phyloP scores from a whole-genome alignment of 2,113 vertebrate genomes.

The Carollia perspicillata region DNA sequence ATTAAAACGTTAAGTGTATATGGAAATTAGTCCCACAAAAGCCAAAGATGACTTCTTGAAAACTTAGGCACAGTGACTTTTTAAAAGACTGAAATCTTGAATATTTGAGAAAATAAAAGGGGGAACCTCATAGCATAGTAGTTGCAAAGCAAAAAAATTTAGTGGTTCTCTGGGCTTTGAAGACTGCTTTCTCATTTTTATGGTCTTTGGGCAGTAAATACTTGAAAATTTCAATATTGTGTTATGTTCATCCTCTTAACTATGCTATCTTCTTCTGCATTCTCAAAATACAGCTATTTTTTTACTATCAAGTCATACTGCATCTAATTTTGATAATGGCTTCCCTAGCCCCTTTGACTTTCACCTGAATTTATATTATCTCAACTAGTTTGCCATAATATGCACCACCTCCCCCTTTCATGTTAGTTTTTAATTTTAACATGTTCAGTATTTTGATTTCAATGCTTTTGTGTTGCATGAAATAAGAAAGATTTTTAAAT shows the following conservation, averaged over 20 bases:
- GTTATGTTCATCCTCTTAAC: slow-evolving; percentile 7
- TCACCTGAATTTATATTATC: slow-evolving; percentile 10
- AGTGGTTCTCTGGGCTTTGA: not conserved
- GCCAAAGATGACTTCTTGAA: slow-evolving; percentile 42
- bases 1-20: not conserved
- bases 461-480: slow-evolving; percentile 26
- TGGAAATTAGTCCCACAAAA: slow-evolving; percentile 7
- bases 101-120: slow-evolving; percentile 54
- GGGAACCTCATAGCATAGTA: not conserved
- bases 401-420: not conserved
- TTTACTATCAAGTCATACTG: slow-evolving; percentile 13
- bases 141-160: slow-evolving; percentile 27
- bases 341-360: slow-evolving; percentile 14
- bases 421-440: slow-evolving; percentile 40
- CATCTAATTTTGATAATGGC: slow-evolving; percentile 37
- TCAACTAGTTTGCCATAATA: not conserved
- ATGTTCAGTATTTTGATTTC: not conserved
- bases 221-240: slow-evolving; percentile 16
- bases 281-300: slow-evolving; percentile 29
- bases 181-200: slow-evolving; percentile 33
- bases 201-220: slow-evolving; percentile 46
- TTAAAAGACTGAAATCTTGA: not conserved
- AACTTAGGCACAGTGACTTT: not conserved
- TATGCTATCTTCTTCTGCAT: slow-evolving; percentile 7
- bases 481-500: slow-evolving; percentile 31